Conservation (phyloP, 1,140 invertebrate species). For the Drosophila sechellia region DNA sequence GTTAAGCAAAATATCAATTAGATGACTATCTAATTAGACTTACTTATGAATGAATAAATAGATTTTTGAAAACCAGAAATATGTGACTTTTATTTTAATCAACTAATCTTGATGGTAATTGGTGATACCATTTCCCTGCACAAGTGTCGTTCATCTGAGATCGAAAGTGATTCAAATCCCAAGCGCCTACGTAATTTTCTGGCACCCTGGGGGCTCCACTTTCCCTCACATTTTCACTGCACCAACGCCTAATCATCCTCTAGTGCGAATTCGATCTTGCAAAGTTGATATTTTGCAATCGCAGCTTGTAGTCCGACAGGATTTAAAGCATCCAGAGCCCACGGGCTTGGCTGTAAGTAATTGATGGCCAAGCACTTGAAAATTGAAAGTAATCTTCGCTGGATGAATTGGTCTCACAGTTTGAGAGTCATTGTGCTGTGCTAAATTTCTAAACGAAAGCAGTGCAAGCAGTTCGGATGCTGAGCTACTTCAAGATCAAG, state of each 20-base stretch:
- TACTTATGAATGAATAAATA: no score
- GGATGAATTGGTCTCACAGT: not conserved
- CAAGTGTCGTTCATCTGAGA: slow-evolving; percentile 65
- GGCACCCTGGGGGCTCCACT: slow-evolving; percentile 38
- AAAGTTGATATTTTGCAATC: slow-evolving; percentile 72
- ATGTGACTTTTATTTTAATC: not conserved
- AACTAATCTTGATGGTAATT: slow-evolving; percentile 19
- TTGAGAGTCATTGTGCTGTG: slow-evolving; percentile 1
- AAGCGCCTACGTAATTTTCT: slow-evolving; percentile 69
- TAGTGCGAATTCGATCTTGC: slow-evolving; percentile 22
- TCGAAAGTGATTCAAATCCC: slow-evolving; percentile 66
- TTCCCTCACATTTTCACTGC: slow-evolving; percentile 55
- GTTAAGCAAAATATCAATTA: not conserved
- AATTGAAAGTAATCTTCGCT: slow-evolving; percentile 49
- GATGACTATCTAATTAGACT: no score
- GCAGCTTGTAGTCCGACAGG: slow-evolving; percentile 54
- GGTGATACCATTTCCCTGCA: slow-evolving; percentile 15
- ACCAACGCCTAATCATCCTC: slow-evolving; percentile 52
- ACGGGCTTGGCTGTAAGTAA: slow-evolving; percentile 16
- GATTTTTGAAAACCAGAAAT: no score
- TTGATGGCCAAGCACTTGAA: slow-evolving; percentile 32
- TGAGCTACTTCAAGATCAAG: not conserved
- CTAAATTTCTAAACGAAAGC: not conserved
- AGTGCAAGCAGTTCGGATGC: not conserved
- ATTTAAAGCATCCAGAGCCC: slow-evolving; percentile 20